These are phyloP conservation scores for Tachuris rubrigastra DNA, from an alignment of 2,113 vertebrate genomes.

Conservation along the genomic window DNA sequence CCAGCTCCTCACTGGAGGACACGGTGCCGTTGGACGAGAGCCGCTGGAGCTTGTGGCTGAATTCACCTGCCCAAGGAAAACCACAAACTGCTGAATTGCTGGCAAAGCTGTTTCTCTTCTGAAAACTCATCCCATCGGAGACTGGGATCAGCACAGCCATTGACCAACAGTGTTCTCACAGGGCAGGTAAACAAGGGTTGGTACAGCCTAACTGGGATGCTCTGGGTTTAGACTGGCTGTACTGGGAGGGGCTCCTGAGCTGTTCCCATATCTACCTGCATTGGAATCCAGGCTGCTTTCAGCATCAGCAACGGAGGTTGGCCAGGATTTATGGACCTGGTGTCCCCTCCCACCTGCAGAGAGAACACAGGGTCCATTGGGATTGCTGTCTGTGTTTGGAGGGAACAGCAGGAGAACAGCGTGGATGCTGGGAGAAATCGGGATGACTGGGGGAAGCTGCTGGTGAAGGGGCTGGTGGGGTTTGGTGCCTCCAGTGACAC, in stretches of 20 bases:
- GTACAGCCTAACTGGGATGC: neutral
- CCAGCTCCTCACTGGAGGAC: slow-evolving; percentile 85
- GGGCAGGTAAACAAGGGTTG: neutral
- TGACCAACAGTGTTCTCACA: neutral
- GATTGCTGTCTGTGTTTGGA: fast-evolving
- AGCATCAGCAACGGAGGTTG: slow-evolving; percentile 76
- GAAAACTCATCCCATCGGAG: neutral
- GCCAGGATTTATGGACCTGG: slow-evolving; percentile 90
- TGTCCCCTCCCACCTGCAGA: slow-evolving; percentile 78
- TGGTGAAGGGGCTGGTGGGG: neutral
- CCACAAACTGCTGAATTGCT: fast-evolving
- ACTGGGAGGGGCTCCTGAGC: neutral
- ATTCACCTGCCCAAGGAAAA: slow-evolving; percentile 75
- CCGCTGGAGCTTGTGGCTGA: slow-evolving; percentile 76
- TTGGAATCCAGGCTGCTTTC: slow-evolving; percentile 78
- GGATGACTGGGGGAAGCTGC: neutral
- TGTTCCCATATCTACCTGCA: slow-evolving; percentile 65
- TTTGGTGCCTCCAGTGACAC: neutral
- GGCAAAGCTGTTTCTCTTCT: neutral
- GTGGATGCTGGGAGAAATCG: neutral
- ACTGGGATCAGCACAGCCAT: neutral
- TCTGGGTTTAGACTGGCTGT: neutral
- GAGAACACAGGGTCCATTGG: neutral
- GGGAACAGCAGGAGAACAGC: neutral
- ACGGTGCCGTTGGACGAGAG: slow-evolving; percentile 82